A percentile compares a stretch with the other conserved stretches of the same genome.
phyloP scores from a whole-genome alignment of 1,140 invertebrate species.

The Dendrolimus punctatus region DNA sequence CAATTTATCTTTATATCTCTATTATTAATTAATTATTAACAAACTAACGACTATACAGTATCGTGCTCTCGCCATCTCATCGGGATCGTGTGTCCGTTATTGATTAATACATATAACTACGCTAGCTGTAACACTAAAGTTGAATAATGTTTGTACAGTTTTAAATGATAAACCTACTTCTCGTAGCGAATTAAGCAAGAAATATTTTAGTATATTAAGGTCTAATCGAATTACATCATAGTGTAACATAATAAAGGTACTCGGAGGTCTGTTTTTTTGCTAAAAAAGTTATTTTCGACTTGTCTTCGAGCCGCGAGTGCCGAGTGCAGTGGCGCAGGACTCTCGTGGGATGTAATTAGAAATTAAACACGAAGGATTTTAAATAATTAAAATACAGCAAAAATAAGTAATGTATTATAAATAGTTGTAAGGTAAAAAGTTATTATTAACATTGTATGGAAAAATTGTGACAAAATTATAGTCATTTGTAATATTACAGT shows the following conservation, averaged over 20 bases:
- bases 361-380: conserved; percentile 64
- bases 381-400: conserved; percentile 62
- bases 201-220: conserved; percentile 69
- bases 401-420: conserved; percentile 71
- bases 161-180: conserved; percentile 60
- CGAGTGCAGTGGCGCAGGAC: conserved; percentile 52
- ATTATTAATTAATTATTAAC: conserved; percentile 28
- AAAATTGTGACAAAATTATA: conserved; percentile 72
- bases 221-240: conserved; percentile 69
- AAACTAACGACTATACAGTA: conserved; percentile 26
- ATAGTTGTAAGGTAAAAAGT: conserved; percentile 69
- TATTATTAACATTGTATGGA: conserved; percentile 72
- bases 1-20: conserved; percentile 45
- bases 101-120: conserved; percentile 24
- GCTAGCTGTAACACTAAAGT: conserved; percentile 42
- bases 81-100: conserved; percentile 29
- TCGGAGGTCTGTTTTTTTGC: conserved; percentile 22
- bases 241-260: conserved; percentile 57
- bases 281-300: conserved; percentile 46
- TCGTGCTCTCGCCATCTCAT: conserved; percentile 23
- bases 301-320: conserved; percentile 1
- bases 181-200: conserved; percentile 63
- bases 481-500: conserved; percentile 69
- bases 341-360: conserved; percentile 61
- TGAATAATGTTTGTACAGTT: conserved; percentile 66